Percentiles rank a stretch among this genome's conserved stretches.
Conservation (phyloP, 2,113 vertebrate species). For the Synodontis membranacea region DNA sequence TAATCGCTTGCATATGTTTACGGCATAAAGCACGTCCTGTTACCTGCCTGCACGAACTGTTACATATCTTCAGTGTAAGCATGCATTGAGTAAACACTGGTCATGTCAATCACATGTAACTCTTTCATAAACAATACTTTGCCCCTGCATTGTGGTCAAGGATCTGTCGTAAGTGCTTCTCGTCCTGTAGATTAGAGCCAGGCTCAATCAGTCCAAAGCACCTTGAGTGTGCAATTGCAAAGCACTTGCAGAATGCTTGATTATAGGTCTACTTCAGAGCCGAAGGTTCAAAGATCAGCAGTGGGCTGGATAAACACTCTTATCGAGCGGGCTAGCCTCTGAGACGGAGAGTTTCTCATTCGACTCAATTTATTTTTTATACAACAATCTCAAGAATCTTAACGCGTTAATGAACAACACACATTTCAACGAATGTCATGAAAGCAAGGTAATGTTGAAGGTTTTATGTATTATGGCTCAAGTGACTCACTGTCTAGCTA, state of each 20-base stretch:
- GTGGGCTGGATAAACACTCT: conserved; percentile 34
- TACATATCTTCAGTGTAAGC: neutral
- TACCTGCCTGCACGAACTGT: neutral
- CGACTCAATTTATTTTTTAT: neutral
- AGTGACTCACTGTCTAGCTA: neutral
- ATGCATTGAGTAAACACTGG: neutral
- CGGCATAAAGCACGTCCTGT: neutral
- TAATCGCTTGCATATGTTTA: neutral
- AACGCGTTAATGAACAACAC: neutral
- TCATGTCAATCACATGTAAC: neutral
- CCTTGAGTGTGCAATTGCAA: conserved; percentile 36
- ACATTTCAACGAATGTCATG: neutral
- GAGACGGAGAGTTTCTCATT: neutral
- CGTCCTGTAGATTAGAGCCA: conserved; percentile 32
- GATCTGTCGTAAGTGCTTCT: conserved; percentile 27
- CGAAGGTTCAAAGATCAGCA: conserved; percentile 36
- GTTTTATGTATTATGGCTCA: neutral
- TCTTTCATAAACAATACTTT: conserved; percentile 32
- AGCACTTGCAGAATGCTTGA: conserved; percentile 22
- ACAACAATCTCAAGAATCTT: neutral
- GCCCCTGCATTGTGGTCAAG: neutral
- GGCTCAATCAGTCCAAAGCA: conserved; percentile 40
- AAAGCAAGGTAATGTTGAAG: neutral
- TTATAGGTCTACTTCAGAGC: conserved; percentile 35
- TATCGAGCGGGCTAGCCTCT: neutral